These are phyloP conservation scores for Nothoprocta perdicaria DNA, from an alignment of 2,113 vertebrate genomes.

Conservation along the genomic window DNA sequence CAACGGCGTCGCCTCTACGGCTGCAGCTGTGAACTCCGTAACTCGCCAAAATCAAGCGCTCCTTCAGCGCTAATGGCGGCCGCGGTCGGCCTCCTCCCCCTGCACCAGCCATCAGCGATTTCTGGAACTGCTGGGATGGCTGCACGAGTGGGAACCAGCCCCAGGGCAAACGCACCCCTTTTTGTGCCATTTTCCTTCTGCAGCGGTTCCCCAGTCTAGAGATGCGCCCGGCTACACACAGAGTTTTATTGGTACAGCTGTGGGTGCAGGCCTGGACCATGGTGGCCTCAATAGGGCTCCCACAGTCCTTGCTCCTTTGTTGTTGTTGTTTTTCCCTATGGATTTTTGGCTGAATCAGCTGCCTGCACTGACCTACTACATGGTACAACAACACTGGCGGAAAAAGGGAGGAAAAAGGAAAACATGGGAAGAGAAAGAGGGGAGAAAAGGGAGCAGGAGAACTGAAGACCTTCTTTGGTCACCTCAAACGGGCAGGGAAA, in stretches of 20 bases:
- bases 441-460: background rate
- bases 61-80: background rate
- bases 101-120: background rate
- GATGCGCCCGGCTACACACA: background rate
- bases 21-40: background rate
- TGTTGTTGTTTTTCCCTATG: background rate
- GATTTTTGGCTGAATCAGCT: background rate
- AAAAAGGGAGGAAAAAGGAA: background rate
- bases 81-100: background rate
- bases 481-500: background rate
- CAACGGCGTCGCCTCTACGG: background rate
- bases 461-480: background rate
- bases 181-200: background rate
- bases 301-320: background rate
- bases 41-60: background rate
- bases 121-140: background rate
- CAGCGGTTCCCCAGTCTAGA: background rate
- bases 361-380: background rate
- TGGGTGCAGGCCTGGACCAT: background rate
- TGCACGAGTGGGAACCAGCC: background rate
- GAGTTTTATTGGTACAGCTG: background rate
- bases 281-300: background rate
- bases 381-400: background rate
- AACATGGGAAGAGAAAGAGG: accelerated
- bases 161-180: background rate